A percentile compares a stretch with the other conserved stretches of the same genome.
These are phyloP conservation scores for Heliconius hermathena DNA, from an alignment of 1,140 invertebrate species.

Conservation along the genomic window DNA sequence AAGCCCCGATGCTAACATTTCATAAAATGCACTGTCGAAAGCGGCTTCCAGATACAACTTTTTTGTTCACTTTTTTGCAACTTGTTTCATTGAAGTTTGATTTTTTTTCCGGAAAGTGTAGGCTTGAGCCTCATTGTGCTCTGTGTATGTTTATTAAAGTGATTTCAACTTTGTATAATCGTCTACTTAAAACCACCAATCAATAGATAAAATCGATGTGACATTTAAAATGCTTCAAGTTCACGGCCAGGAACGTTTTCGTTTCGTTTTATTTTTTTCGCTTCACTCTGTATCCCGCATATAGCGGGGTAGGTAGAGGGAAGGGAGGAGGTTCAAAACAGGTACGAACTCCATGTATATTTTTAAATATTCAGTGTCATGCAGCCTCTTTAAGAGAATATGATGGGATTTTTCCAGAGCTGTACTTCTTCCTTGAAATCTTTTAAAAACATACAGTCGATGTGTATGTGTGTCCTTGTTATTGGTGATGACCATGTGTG, in stretches of 20 bases:
- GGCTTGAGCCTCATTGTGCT: conserved; percentile 9
- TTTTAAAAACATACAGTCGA: too few species aligned
- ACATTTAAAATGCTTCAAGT: not conserved
- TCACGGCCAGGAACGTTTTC: not conserved
- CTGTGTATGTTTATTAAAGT: conserved; percentile 11
- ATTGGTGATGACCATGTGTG: too few species aligned
- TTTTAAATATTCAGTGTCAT: too few species aligned
- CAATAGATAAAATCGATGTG: not conserved
- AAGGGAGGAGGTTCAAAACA: too few species aligned
- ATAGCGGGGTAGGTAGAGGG: too few species aligned
- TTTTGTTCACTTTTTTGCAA: conserved; percentile 19
- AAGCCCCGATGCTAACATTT: conserved; percentile 24
- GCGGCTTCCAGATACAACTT: conserved; percentile 15
- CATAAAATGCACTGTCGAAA: conserved; percentile 29
- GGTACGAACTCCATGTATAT: too few species aligned
- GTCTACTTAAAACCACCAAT: not conserved
- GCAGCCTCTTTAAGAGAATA: too few species aligned
- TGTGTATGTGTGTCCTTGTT: too few species aligned
- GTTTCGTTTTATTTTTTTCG: too few species aligned
- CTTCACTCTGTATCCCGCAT: too few species aligned
- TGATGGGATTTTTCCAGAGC: too few species aligned
- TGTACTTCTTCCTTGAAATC: too few species aligned
- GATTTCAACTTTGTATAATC: conserved; percentile 4
- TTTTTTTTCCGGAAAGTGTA: conserved; percentile 17
- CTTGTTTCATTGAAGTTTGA: conserved; percentile 31